Conservation (phyloP, 2,113 vertebrate species). For the Ovis canadensis region DNA sequence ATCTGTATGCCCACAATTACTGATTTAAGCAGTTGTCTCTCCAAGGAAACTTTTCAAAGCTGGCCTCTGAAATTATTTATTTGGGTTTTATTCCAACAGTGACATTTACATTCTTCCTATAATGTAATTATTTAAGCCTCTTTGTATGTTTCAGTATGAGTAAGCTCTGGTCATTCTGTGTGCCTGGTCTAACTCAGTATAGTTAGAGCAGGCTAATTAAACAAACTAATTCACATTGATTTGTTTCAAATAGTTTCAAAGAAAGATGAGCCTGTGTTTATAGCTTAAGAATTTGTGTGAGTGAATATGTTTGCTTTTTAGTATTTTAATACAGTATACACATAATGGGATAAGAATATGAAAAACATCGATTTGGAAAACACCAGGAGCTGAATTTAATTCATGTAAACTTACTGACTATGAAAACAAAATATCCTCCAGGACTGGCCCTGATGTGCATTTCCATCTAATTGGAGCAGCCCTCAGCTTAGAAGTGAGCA, state of each 20-base stretch:
- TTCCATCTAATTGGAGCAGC: not conserved
- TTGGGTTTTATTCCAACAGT: conserved; percentile 17
- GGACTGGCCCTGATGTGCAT: not conserved
- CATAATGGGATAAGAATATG: not conserved
- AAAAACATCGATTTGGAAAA: not conserved
- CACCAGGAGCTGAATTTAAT: not conserved
- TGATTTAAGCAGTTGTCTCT: not conserved
- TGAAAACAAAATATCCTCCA: not conserved
- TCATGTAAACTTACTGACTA: not conserved
- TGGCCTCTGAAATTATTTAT: not conserved
- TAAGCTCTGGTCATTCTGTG: not conserved
- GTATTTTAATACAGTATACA: not conserved
- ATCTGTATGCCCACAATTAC: not conserved
- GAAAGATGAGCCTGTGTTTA: not conserved
- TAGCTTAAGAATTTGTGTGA: not conserved
- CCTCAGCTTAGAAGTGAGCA: not conserved
- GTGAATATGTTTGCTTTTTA: not conserved
- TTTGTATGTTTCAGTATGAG: not conserved
- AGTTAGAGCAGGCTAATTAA: conserved; percentile 17
- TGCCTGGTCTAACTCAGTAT: not conserved
- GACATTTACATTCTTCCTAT: not conserved
- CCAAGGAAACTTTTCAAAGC: not conserved
- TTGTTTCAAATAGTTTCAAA: conserved; percentile 15
- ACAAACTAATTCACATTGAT: conserved; percentile 25
- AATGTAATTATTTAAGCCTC: conserved; percentile 24